Evolutionary conservation across 2,113 vertebrate genomes (phyloP), one percentile per base, ranked within the genome.

Genomic region (Ailuropoda melanoleuca): DNA sequence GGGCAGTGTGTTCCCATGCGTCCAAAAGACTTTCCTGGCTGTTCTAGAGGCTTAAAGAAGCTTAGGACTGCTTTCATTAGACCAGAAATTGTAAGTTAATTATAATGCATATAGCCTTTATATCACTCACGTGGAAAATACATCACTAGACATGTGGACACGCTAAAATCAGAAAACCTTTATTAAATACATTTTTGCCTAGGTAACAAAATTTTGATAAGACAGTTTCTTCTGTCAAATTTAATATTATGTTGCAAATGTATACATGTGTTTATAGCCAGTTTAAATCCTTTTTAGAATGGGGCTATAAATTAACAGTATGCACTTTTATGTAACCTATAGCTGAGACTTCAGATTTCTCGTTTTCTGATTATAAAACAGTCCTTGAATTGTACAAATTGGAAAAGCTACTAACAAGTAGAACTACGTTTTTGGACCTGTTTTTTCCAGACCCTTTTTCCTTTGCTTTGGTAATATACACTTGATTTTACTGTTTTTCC

Each of bases 1-100:
- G 99, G 99, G 99, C 99, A 98, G 98, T 97, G 93, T 37, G 62
- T 91, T 83, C 93, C 97, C 34, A 56, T 39, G 39, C 82, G 97
- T 95, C 58, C 0, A 3, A n/a, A 14, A 13, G 11, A 12, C 11
- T 31, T 3, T 34, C 46, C 7, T 3, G 10, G 21, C 18, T 9
- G 23, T 48, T 72, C 90, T 83, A 34, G 13, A 60, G 39, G 8
- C 24, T 39, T 78, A 18, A 88, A 68, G n/a, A 43, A 82, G 19
- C 15, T 17, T 4, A 17, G 8, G 39, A 91, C 17, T 60, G 37
- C 43, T 53, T 82, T 92, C 43, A 82, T 78, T 80, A 87, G 8
- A 72, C 9, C 13, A 70, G 34, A 68, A 90, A 50, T 96, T 68
- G 72, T 87, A 96, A 72, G 74, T 81, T 92, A 58, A 62, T 64